A percentile compares a stretch with the other conserved stretches of the same genome.
Evolutionary conservation across 2,797 vertebrate species (phyloP).

Genomic region (Xenopus petersii): DNA sequence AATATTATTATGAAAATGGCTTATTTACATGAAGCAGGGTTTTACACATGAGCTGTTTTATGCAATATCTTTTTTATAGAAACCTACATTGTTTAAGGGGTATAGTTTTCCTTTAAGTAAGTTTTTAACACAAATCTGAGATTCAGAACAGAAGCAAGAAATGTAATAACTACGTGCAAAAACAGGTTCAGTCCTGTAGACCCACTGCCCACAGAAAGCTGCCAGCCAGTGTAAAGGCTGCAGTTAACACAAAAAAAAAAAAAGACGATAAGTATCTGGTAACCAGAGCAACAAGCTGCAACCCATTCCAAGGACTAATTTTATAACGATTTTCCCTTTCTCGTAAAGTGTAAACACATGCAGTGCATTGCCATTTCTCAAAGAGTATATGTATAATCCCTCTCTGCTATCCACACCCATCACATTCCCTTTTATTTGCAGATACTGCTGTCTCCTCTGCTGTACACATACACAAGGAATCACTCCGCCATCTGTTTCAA

Average conservation of each 20-base stretch:
- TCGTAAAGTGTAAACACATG: not conserved
- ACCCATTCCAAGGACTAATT: not conserved
- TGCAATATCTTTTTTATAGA: too few species aligned
- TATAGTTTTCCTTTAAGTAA: too few species aligned
- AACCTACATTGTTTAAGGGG: too few species aligned
- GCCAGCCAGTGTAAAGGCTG: conserved; percentile 34
- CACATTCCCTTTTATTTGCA: not conserved
- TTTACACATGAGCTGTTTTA: too few species aligned
- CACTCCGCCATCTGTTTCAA: too few species aligned
- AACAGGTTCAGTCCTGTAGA: not conserved
- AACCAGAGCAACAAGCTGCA: conserved; percentile 59
- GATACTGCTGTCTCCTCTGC: too few species aligned
- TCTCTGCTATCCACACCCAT: not conserved
- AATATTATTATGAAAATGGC: too few species aligned
- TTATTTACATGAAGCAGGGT: too few species aligned
- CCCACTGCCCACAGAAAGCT: conserved; percentile 1
- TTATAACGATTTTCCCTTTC: not conserved
- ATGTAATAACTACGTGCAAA: too few species aligned
- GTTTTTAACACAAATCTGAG: too few species aligned
- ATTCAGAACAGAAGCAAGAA: too few species aligned
- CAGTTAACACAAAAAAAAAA: conserved; percentile 41
- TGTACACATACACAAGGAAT: too few species aligned
- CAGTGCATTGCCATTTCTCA: not conserved
- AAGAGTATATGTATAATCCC: not conserved
- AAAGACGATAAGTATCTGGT: conserved; percentile 54